These are phyloP conservation scores for Panonychus citri DNA, from an alignment of 1,140 invertebrate genomes.

Conservation along the genomic window DNA sequence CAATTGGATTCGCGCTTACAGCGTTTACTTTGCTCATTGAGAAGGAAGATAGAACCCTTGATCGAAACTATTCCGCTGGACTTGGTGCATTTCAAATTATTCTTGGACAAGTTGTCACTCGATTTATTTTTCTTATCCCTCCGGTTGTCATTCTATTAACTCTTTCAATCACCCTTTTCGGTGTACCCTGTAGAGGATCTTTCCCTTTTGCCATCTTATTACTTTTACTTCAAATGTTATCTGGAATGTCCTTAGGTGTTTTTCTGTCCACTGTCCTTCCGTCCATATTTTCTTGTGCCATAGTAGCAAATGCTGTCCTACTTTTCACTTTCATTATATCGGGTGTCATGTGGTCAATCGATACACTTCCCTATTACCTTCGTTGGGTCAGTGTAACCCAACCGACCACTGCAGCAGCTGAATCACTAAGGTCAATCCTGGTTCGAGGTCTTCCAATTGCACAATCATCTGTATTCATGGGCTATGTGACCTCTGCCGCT, in stretches of 20 bases:
- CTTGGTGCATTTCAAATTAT: not conserved
- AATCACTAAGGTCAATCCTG: constrained; percentile 59
- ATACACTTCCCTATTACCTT: constrained; percentile 63
- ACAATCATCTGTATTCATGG: constrained; percentile 57
- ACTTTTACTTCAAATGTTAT: constrained; percentile 41
- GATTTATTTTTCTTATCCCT: not conserved
- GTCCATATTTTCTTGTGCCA: not conserved
- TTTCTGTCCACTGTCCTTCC: constrained; percentile 46
- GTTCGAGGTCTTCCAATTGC: constrained; percentile 61
- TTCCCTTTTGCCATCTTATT: not conserved
- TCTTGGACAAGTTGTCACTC: not conserved
- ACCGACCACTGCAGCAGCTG: constrained; percentile 68
- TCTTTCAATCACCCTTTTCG: not conserved
- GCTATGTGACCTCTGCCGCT: constrained; percentile 56
- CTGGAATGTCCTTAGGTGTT: constrained; percentile 79
- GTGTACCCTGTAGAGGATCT: not conserved
- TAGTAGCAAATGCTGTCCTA: not conserved
- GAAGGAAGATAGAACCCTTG: not conserved
- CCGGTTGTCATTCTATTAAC: not conserved
- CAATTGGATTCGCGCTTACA: constrained; percentile 15
- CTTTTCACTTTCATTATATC: constrained; percentile 20
- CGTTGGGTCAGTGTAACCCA: constrained; percentile 56
- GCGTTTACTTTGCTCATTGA: not conserved
- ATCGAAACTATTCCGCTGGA: not conserved
- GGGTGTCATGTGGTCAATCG: constrained; percentile 69